These are phyloP conservation scores for Vulpes vulpes DNA, from an alignment of 2,113 vertebrate species.

Conservation along the genomic window DNA sequence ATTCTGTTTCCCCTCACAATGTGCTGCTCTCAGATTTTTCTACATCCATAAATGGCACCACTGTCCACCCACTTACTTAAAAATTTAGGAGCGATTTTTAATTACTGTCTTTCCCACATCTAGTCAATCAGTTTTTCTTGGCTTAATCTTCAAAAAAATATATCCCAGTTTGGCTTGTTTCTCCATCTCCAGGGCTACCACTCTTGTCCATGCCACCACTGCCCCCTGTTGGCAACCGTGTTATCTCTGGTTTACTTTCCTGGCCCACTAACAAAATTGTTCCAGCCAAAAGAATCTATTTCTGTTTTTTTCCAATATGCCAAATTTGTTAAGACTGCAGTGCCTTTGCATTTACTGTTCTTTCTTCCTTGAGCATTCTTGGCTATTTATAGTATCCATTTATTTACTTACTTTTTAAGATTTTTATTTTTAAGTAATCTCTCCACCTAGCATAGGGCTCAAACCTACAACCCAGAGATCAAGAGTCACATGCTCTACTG, in stretches of 20 bases:
- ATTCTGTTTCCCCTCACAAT: not conserved
- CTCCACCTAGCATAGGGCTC: not conserved
- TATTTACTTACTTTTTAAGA: not conserved
- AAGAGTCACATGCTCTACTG: not conserved
- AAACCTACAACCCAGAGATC: not conserved
- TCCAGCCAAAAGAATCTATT: not conserved
- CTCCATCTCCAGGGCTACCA: not conserved
- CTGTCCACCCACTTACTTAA: not conserved
- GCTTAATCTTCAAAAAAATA: not conserved
- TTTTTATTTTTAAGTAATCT: not conserved
- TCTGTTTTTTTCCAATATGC: not conserved
- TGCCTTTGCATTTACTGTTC: not conserved
- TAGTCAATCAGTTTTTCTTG: not conserved
- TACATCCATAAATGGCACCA: not conserved
- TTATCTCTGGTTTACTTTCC: not conserved
- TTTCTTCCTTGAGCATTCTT: not conserved
- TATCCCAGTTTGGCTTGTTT: not conserved
- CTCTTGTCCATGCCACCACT: not conserved
- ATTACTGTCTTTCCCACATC: not conserved
- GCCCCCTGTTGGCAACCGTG: not conserved
- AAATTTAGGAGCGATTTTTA: not conserved
- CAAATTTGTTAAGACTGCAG: not conserved
- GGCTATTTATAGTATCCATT: not conserved
- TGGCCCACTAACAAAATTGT: not conserved
- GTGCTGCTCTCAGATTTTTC: not conserved